Percentiles rank a stretch among this genome's conserved stretches.
Conservation (phyloP, 1,140 invertebrate species). For the Pogonus chalceus region DNA sequence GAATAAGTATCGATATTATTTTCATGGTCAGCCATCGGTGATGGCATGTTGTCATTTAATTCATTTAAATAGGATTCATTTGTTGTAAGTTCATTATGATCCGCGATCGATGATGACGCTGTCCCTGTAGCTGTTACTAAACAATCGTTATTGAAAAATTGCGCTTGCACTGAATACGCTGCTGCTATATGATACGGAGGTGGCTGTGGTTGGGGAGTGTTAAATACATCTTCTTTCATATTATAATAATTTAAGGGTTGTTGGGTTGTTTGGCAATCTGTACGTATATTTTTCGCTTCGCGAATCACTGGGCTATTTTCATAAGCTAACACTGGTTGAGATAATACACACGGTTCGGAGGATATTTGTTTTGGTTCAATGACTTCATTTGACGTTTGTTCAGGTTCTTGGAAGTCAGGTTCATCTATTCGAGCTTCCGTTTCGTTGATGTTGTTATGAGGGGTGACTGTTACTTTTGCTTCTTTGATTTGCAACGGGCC, state of each 20-base stretch:
- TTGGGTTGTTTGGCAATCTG: neutral
- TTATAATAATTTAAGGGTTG: slow-evolving; percentile 11
- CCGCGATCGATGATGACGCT: slow-evolving; percentile 28
- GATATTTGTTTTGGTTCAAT: neutral
- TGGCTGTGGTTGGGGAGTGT: slow-evolving; percentile 35
- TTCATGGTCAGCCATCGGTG: neutral
- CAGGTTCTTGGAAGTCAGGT: neutral
- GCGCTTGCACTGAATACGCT: slow-evolving; percentile 54
- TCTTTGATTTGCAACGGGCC: slow-evolving; percentile 15
- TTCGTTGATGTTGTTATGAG: neutral
- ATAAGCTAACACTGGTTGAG: neutral
- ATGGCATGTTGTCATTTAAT: neutral
- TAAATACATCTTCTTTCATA: slow-evolving; percentile 13
- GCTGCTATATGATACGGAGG: slow-evolving; percentile 62
- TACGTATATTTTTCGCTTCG: neutral
- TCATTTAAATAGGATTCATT: slow-evolving; percentile 22
- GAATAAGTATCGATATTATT: slow-evolving; percentile 7
- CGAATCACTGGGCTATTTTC: neutral
- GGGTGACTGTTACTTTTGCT: slow-evolving; percentile 15
- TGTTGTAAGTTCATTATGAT: slow-evolving; percentile 23
- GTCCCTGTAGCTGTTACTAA: neutral
- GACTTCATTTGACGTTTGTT: neutral
- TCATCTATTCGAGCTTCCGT: too few species aligned
- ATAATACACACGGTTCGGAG: neutral
- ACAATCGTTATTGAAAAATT: slow-evolving; percentile 33